Evolutionary conservation across 2,888 invertebrate species (phyloP), one percentile per base, ranked within the genome.

Genomic region (Uloborus plumipes): DNA sequence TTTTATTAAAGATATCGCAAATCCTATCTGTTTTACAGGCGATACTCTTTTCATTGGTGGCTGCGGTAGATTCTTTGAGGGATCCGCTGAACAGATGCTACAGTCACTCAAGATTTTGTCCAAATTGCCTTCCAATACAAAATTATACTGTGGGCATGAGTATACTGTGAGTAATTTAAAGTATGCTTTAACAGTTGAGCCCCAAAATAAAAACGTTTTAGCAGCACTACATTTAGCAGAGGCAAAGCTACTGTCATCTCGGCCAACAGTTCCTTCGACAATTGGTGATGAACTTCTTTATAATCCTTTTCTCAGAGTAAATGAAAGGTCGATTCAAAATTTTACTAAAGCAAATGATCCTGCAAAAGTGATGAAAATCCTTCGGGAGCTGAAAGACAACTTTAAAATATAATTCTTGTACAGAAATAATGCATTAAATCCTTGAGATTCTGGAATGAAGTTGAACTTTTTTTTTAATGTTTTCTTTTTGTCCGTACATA

Each of bases 11-110:
- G 67, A 86, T 3, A 88, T 91, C 7, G 89, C 93, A n/a, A 94
- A 93, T n/a, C 94, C 93, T 70, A 97, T 83, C 4, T 83, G 20
- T 73, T 75, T 83, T 72, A 64, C 88, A 94, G 98, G 99, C 61
- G 99, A 99, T 88, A 99, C 99, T 0, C 91, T 99, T 62, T 99
- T 99, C 89, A 91, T 96, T 80, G 98, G 93, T 70, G 99, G 99
- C 0, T 99, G 99, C 89, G 99, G 99, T 0, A 91, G 94, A 87
- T 99, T 99, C 90, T 99, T 99, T 88, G 99, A 99, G 91, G 99
- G 99, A 59, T 96, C 94, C 2, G 93, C 98, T 6, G 92, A 94
- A n/a, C 93, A 99, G 90, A 99, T 99, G 99, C 93, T 96, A 88
- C 89, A 90, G 31, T 96, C 97, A 0, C 91, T 99, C 50, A 92